Percentiles rank a stretch among this genome's conserved stretches.
Evolutionary conservation across 2,797 vertebrate species (phyloP).

Genomic region (Brachymystax lenok): DNA sequence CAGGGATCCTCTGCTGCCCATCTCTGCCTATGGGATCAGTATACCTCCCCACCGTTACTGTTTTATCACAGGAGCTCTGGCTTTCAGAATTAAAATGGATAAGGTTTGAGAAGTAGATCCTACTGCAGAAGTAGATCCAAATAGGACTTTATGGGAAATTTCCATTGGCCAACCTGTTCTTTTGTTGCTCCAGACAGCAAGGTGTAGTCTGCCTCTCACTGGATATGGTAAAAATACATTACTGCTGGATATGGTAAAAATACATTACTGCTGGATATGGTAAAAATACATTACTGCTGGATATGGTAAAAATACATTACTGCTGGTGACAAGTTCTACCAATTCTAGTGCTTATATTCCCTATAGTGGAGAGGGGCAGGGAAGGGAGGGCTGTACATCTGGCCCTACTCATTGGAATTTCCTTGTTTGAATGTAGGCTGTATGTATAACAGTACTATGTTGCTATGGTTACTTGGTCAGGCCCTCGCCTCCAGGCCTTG

Average conservation of each 20-base stretch:
- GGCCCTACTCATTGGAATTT: neutral
- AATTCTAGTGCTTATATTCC: slow-evolving; percentile 16
- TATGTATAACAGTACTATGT: neutral
- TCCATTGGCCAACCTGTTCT: neutral
- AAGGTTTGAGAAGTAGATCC: slow-evolving; percentile 17
- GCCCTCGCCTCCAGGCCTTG: neutral
- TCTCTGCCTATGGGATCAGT: neutral
- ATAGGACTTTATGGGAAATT: slow-evolving; percentile 26
- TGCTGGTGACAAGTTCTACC: too few relatives aligned
- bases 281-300: neutral
- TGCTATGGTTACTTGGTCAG: neutral
- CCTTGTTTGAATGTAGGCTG: neutral
- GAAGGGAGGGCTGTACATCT: neutral
- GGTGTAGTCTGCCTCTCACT: neutral
- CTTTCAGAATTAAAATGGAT: slow-evolving; percentile 11
- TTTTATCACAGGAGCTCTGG: slow-evolving; percentile 38
- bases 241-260: neutral
- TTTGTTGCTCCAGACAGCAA: slow-evolving; percentile 2
- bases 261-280: too few relatives aligned
- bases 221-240: slow-evolving; percentile 1
- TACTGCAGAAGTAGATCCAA: slow-evolving; percentile 22
- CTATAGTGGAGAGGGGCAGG: neutral
- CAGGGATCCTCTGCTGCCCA: slow-evolving; percentile 6
- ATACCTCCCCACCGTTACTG: slow-evolving; percentile 39
- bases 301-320: neutral